Conservation (phyloP, 2,797 vertebrate species). For the Fistularia commersonii region DNA sequence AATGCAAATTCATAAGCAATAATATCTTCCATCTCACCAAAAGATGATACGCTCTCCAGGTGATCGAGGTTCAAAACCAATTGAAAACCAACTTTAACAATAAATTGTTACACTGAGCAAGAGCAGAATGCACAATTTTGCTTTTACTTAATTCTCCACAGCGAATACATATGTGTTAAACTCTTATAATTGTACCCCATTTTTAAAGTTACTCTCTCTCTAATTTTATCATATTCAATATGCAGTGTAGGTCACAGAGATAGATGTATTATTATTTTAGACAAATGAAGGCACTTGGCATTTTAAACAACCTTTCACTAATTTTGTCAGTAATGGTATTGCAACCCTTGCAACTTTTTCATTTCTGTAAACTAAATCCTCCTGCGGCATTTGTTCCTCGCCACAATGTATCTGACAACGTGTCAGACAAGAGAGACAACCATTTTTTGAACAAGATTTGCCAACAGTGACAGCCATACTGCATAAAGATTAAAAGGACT, state of each 20-base stretch:
- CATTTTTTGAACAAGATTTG: slow-evolving; percentile 49
- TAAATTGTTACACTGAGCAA: no score
- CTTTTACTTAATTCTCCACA: no score
- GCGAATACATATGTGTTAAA: slow-evolving; percentile 34
- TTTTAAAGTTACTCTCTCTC: slow-evolving; percentile 44
- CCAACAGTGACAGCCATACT: slow-evolving; percentile 47
- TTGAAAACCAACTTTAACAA: no score
- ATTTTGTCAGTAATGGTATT: slow-evolving; percentile 19
- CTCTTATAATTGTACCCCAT: slow-evolving; percentile 48
- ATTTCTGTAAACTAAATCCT: slow-evolving; percentile 51
- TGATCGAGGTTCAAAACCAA: no score
- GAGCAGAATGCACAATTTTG: no score
- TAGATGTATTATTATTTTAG: slow-evolving; percentile 47
- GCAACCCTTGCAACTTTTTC: slow-evolving; percentile 22
- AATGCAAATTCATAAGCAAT: no score
- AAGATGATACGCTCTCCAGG: no score
- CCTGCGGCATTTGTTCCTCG: slow-evolving; percentile 46
- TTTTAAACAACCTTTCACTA: slow-evolving; percentile 31
- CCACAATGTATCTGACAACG: slow-evolving; percentile 51
- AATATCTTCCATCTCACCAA: no score
- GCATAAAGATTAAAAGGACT: slow-evolving; percentile 52
- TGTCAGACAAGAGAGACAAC: slow-evolving; percentile 48
- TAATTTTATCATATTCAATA: slow-evolving; percentile 63
- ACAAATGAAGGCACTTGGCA: slow-evolving; percentile 49
- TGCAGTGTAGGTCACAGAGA: slow-evolving; percentile 48